A percentile compares a stretch with the other conserved stretches of the same genome.
Evolutionary conservation across 2,113 vertebrate genomes (phyloP).

Genomic region (Gobius niger): DNA sequence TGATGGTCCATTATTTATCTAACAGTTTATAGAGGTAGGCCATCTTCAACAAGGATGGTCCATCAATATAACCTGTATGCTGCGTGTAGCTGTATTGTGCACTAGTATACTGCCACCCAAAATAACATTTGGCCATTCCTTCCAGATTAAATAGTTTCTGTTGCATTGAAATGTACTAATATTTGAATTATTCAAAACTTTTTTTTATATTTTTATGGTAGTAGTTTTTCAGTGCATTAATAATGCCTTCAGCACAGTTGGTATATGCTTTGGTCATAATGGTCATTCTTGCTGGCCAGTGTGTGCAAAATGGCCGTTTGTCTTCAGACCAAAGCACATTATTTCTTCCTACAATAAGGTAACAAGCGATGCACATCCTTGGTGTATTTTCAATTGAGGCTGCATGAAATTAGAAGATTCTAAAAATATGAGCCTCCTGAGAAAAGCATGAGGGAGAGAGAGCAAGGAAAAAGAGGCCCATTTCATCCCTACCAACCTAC

Average conservation of each 20-base stretch:
- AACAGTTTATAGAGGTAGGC: too few relatives aligned
- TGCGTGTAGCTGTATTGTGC: background rate
- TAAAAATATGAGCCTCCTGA: constrained; percentile 66
- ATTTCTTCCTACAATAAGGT: constrained; percentile 19
- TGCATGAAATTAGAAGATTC: constrained; percentile 63
- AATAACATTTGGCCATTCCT: background rate
- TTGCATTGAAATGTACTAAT: background rate
- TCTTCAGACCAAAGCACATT: constrained; percentile 3
- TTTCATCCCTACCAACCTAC: constrained; percentile 45
- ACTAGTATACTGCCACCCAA: background rate
- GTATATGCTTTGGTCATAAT: background rate
- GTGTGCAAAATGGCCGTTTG: background rate
- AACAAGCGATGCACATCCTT: constrained; percentile 47
- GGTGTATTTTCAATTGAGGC: constrained; percentile 58
- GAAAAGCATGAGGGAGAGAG: constrained; percentile 23
- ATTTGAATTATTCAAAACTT: background rate
- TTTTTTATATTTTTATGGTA: too few relatives aligned
- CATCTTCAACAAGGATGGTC: too few relatives aligned
- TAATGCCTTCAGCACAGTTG: background rate
- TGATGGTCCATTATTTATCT: too few relatives aligned
- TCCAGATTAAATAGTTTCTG: too few relatives aligned
- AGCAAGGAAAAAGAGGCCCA: constrained; percentile 13
- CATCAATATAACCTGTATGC: too few relatives aligned
- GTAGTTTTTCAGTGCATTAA: too few relatives aligned
- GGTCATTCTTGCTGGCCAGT: constrained; percentile 14